phyloP scores from a whole-genome alignment of 2,113 vertebrate genomes.

The Phasianus colchicus region DNA sequence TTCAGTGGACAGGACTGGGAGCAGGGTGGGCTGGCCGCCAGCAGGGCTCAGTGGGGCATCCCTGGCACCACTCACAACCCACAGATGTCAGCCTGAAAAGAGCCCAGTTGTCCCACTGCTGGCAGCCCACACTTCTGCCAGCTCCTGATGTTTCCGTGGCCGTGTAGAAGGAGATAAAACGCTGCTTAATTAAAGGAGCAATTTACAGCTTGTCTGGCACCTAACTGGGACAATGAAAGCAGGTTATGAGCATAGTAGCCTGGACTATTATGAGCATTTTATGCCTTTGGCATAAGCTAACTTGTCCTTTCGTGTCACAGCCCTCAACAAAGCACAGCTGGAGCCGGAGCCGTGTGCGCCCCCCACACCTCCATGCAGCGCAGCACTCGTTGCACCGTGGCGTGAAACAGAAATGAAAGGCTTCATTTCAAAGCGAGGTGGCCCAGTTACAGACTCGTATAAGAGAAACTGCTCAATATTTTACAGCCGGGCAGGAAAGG shows the following conservation, averaged over 20 bases:
- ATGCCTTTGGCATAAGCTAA: background rate
- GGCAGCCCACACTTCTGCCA: background rate
- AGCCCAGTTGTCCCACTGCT: background rate
- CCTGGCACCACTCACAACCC: background rate
- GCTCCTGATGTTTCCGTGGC: background rate
- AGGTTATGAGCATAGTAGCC: background rate
- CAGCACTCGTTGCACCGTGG: fast-evolving
- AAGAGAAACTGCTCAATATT: background rate
- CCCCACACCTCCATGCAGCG: background rate
- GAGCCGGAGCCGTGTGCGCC: background rate
- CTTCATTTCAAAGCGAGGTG: background rate
- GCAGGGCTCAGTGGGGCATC: background rate
- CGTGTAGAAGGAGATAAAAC: background rate
- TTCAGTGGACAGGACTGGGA: background rate
- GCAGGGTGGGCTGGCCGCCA: background rate
- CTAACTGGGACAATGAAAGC: background rate
- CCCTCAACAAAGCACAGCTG: background rate
- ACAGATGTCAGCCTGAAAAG: background rate
- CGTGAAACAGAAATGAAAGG: background rate
- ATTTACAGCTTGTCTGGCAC: background rate
- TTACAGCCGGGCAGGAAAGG: background rate
- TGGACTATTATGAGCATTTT: background rate
- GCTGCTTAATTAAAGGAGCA: background rate
- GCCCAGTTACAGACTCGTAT: background rate
- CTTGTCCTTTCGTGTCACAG: background rate